Evolutionary conservation across 2,888 invertebrate genomes (phyloP), one percentile per base, ranked within the genome.

Genomic region (Dryocosmus kuriphilus): DNA sequence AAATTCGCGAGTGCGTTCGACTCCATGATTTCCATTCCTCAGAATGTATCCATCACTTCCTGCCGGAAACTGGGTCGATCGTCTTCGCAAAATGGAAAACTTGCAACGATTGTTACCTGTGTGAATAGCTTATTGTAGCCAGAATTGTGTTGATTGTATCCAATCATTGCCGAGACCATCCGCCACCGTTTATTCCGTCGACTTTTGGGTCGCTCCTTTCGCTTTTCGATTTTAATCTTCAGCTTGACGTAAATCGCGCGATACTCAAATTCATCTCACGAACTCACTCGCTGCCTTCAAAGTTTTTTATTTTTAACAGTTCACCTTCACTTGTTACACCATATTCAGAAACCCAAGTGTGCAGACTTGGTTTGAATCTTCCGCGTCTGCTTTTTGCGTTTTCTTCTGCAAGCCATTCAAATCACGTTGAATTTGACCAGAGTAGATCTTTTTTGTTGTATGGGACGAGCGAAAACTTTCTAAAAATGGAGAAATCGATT

Each of bases 41-140:
- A 51, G 51, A 51, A 51, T 51, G 16, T 41, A 14, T 6, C n/a
- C n/a, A n/a, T 51, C 51, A 51, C 9, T 51, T 51, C 8, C 9
- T 51, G n/a, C n/a, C 9, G 51, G 51, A 9, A 51, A 51, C 8
- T 22, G 11, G 27, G 24, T 14, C 57, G 24, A 57, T 1, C 24
- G 24, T 57, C 16, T 57, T 57, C 9, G 24, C 11, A 27, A 14
- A 27, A 24, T 11, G 16, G 6, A 57, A 57, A 57, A 57, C 22
- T 22, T 7, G 11, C 9, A 2, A 57, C 9, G 7, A 57, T 19
- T 61, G 14, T 89, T 92, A 96, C 96, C 96, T 96, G 96, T 81
- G 96, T 95, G 90, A 96, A 96, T 91, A 96, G 94, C 94, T 96
- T 96, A 94, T 96, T 96, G 94, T 96, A 96, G 91, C 96, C 96